A percentile compares a stretch with the other conserved stretches of the same genome.
Conservation (phyloP, 2,113 vertebrate species). For the Macheiramphus alcinus region DNA sequence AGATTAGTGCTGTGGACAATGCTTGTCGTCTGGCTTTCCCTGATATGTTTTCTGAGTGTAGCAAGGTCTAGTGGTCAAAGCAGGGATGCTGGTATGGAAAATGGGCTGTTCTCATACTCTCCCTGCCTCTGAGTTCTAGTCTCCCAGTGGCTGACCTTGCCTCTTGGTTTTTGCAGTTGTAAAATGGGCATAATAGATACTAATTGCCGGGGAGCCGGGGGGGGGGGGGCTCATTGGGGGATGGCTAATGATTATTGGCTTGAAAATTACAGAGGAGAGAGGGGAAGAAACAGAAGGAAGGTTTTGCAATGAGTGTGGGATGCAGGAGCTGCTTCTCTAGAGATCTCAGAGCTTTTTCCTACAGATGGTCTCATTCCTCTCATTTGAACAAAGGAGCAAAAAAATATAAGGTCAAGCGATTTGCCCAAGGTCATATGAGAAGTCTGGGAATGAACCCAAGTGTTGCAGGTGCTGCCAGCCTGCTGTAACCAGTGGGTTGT, state of each 20-base stretch:
- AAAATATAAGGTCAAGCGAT: background rate
- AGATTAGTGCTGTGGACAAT: conserved; percentile 37
- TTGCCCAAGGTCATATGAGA: background rate
- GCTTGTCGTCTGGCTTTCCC: background rate
- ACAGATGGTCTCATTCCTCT: background rate
- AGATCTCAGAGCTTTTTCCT: background rate
- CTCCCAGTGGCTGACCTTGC: background rate
- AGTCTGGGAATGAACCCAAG: background rate
- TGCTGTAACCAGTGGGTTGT: background rate
- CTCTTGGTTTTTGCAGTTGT: background rate
- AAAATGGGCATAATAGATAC: background rate
- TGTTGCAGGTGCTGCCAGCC: background rate
- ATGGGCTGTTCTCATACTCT: background rate
- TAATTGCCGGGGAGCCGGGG: background rate
- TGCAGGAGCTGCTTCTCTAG: background rate
- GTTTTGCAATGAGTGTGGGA: background rate
- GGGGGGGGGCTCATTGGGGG: background rate
- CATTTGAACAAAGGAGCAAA: background rate
- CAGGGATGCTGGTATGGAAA: background rate
- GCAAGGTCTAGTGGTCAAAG: conserved; percentile 1
- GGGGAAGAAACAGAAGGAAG: background rate
- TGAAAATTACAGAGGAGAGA: conserved; percentile 9
- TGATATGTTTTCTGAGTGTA: background rate
- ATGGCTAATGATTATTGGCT: conserved; percentile 10
- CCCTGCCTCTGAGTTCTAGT: background rate